These are phyloP conservation scores for Chiridota heheva DNA, from an alignment of 35 echinoderm and acorn worm genomes.

Conservation along the genomic window DNA sequence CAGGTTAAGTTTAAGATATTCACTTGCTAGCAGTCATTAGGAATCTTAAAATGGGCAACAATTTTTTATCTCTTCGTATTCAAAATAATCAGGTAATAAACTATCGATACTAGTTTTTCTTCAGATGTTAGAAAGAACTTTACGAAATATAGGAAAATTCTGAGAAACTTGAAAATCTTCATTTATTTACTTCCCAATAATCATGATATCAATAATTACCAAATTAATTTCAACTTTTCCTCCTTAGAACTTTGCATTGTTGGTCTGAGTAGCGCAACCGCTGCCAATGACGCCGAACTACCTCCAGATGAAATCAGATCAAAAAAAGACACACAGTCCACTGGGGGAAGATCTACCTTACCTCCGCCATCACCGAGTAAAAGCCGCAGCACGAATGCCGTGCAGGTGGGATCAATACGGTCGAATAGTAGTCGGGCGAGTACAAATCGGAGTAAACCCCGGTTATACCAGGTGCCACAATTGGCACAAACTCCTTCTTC, in stretches of 20 bases:
- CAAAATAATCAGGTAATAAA: no score
- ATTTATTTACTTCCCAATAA: no score
- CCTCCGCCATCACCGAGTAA: neutral
- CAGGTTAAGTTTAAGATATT: no score
- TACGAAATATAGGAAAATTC: no score
- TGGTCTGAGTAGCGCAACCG: constrained; percentile 17
- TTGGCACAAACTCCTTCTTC: neutral
- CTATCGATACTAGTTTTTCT: no score
- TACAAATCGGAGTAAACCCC: constrained; percentile 9
- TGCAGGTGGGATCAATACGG: constrained; percentile 14
- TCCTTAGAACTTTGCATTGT: constrained; percentile 21
- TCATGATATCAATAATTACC: no score
- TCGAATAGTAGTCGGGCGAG: constrained; percentile 4
- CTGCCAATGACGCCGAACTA: neutral
- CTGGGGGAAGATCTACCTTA: neutral
- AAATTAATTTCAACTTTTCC: no score
- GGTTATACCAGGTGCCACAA: constrained; percentile 12
- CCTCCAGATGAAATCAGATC: constrained; percentile 7
- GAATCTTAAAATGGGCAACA: no score
- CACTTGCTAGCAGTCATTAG: no score
- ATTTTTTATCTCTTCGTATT: no score
- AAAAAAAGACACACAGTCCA: neutral
- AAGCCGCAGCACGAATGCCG: constrained; percentile 22
- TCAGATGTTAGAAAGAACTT: no score
- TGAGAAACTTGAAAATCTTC: no score